These are phyloP conservation scores for Kuschelorhynchus macadamiae DNA, from an alignment of 2,888 invertebrate species.

Conservation along the genomic window DNA sequence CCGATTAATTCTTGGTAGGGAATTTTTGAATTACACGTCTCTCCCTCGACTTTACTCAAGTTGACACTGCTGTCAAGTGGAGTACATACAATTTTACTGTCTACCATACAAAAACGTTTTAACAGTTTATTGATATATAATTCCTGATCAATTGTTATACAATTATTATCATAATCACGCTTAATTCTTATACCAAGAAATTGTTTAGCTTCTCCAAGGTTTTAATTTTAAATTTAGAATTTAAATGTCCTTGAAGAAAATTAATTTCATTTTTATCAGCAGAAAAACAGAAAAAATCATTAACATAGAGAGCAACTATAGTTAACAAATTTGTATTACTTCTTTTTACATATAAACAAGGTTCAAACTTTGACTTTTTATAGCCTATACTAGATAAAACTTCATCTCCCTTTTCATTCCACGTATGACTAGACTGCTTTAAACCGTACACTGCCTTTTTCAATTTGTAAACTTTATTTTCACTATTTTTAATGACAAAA, in stretches of 20 bases:
- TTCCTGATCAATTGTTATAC: constrained; percentile 36
- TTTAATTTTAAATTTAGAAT: constrained; percentile 47
- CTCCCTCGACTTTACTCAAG: too few species aligned
- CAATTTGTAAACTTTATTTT: constrained; percentile 41
- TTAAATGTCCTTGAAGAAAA: constrained; percentile 41
- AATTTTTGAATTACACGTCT: too few species aligned
- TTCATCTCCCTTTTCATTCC: constrained; percentile 46
- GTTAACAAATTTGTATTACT: constrained; percentile 16
- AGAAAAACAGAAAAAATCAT: constrained; percentile 54
- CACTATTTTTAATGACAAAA: constrained; percentile 25
- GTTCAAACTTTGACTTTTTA: constrained; percentile 49
- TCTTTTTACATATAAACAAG: constrained; percentile 49
- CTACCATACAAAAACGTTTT: constrained; percentile 25
- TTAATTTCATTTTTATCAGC: constrained; percentile 41
- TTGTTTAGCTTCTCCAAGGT: constrained; percentile 40
- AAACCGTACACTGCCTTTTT: constrained; percentile 53
- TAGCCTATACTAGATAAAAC: constrained; percentile 40
- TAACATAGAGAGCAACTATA: constrained; percentile 49
- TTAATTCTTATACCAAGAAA: constrained; percentile 41
- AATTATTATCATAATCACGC: constrained; percentile 15
- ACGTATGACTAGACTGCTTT: constrained; percentile 49
- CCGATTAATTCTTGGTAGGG: too few species aligned
- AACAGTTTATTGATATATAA: constrained; percentile 24
- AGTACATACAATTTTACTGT: constrained; percentile 16
- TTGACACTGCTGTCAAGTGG: too few species aligned